Conservation (phyloP, 2,797 vertebrate species). For the Manis pentadactyla region DNA sequence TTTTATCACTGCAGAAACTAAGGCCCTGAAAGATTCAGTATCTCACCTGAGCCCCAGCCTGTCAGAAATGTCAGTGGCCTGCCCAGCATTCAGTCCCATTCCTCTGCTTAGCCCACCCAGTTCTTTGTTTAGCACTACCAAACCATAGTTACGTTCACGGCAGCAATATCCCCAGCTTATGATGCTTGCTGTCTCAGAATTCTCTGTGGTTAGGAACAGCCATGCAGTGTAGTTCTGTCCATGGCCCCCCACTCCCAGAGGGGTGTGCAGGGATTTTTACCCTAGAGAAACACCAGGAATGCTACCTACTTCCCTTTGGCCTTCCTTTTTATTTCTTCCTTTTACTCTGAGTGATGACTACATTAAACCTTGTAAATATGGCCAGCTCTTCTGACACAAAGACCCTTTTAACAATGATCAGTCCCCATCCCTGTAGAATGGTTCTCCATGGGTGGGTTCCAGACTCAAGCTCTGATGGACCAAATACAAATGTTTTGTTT, state of each 20-base stretch:
- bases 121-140: neutral
- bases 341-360: conserved; percentile 86
- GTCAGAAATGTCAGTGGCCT: neutral
- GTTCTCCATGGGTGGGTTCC: neutral
- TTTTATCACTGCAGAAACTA: neutral
- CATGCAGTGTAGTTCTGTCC: too few relatives aligned
- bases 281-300: neutral
- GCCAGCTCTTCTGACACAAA: conserved; percentile 90
- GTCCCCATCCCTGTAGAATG: neutral
- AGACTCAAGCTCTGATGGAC: neutral
- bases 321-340: neutral
- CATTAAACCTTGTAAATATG: conserved; percentile 92
- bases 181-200: neutral
- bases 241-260: neutral
- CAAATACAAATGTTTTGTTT: neutral
- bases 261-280: neutral
- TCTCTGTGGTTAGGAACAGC: neutral
- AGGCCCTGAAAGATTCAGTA: neutral
- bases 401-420: conserved; percentile 66
- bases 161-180: neutral
- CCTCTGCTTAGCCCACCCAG: accelerated
- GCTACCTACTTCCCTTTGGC: neutral
- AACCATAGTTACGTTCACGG: neutral
- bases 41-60: neutral
- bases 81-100: neutral